phyloP scores from a whole-genome alignment of 2,797 vertebrate genomes.

The Lepidocolaptes lacrymiger region DNA sequence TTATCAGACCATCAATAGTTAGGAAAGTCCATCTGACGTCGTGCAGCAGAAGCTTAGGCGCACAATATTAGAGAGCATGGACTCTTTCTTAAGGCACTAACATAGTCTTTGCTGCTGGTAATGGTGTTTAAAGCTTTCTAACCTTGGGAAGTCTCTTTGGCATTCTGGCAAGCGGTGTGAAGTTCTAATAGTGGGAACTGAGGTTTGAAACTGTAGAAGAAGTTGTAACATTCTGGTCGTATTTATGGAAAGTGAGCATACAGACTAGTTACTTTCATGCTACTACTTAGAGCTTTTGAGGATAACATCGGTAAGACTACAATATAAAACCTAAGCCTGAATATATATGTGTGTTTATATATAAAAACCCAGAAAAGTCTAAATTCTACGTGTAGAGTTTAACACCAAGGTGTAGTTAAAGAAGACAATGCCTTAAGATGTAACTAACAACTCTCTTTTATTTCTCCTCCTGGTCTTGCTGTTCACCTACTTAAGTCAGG shows the following conservation, averaged over 20 bases:
- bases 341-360: rapidly evolving
- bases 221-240: not conserved
- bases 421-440: not conserved
- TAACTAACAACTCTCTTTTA: not conserved
- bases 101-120: not conserved
- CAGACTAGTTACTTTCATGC: not conserved
- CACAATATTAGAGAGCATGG: rapidly evolving
- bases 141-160: conserved; percentile 5
- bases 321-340: not conserved
- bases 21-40: not conserved
- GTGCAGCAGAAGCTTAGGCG: not conserved
- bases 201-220: conserved; percentile 44
- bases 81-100: not conserved
- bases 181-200: not conserved
- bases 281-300: not conserved
- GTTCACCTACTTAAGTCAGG: not conserved
- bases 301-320: not conserved
- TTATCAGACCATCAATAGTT: not conserved
- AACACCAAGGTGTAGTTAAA: not conserved
- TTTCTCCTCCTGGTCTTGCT: not conserved
- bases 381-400: not conserved
- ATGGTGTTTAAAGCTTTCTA: not conserved
- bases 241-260: conserved; percentile 51
- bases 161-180: rapidly evolving
- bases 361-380: not conserved